Base-by-base conservation (phyloP, 2,113 vertebrate species). In the Chloropsis hardwickii region DNA sequence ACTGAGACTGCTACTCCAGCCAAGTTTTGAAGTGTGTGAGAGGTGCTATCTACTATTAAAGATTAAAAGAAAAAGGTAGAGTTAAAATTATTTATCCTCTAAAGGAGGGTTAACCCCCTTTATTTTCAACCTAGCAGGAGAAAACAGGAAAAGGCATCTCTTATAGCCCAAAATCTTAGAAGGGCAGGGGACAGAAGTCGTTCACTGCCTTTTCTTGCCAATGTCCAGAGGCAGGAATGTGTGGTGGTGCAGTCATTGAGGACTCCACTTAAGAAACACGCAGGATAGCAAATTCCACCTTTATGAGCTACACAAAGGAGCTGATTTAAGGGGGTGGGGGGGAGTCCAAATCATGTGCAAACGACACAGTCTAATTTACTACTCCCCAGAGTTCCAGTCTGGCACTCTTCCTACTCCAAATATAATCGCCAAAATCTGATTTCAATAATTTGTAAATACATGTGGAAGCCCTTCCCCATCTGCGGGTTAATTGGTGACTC, bases 401-500 rank as follows among this genome's bases (percentile, higher is more conserved):
- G 28, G 24, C 51, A 25, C 82, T 73, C 47, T 39, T 51, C 76
- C 81, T 67, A 48, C 35, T 88, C 77, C 44, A 62, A 50, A 72
- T 13, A 57, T 1, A 64, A 88, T 13, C 57, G 9, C 17, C 45
- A 42, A 81, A 77, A 92, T 33, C 16, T 50, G 70, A 80, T 83
- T 85, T 42, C 61, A 62, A 28, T 50, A 2, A 70, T 61, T 79
- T 65, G 81, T 50, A 89, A 90, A 82, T 35, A 91, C 73, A 50
- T 2, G 62, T 45, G 62, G 81, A 94, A 94, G 70, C 54, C 54
- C 58, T 81, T 69, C 50, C 66, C 62, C 77, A 65, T 71, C 37
- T 69, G 58, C 6, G 33, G 57, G 62, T 94, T 72, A 57, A 82
- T 1, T 45, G 62, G 84, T 79, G 89, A 89, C 78, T 94, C 58